Percentiles rank a stretch among this genome's conserved stretches.
phyloP scores from a whole-genome alignment of 1,140 invertebrate genomes.

The Dinoponera quadriceps region DNA sequence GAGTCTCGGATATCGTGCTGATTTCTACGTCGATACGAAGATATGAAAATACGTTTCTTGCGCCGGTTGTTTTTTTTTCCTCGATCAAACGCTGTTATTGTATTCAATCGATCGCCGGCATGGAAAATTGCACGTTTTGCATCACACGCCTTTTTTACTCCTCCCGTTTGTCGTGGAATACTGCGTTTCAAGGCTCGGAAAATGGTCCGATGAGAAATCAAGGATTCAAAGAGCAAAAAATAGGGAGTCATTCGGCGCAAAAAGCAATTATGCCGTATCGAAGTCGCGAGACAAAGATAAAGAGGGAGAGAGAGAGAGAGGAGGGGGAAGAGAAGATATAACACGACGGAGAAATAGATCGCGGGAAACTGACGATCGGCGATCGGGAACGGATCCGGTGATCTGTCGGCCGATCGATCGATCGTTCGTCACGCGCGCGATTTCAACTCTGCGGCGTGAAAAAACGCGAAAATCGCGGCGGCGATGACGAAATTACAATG shows the following conservation, averaged over 20 bases:
- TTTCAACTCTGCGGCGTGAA: neutral
- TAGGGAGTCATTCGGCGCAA: too few relatives aligned
- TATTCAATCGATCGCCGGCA: neutral
- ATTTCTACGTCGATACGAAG: neutral
- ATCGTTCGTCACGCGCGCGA: neutral
- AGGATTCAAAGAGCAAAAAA: too few relatives aligned
- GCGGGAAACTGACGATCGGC: neutral
- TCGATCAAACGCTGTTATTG: neutral
- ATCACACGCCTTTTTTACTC: too few relatives aligned
- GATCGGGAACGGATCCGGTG: neutral
- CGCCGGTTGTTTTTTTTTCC: constrained; percentile 4
- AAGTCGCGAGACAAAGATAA: neutral
- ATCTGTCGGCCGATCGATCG: neutral
- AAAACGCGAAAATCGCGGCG: neutral
- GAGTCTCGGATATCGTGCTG: neutral
- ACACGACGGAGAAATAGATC: neutral
- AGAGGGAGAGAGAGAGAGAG: neutral
- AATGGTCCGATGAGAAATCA: too few relatives aligned
- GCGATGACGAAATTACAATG: constrained; percentile 17
- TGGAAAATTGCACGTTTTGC: neutral
- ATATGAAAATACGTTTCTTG: constrained; percentile 1
- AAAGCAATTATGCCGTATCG: neutral
- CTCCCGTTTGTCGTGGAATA: too few relatives aligned
- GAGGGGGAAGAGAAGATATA: too few relatives aligned
- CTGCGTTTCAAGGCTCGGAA: too few relatives aligned